Percentiles rank a stretch among this genome's conserved stretches.
These are phyloP conservation scores for Diplodus puntazzo DNA, from an alignment of 2,797 vertebrate genomes.

Conservation along the genomic window DNA sequence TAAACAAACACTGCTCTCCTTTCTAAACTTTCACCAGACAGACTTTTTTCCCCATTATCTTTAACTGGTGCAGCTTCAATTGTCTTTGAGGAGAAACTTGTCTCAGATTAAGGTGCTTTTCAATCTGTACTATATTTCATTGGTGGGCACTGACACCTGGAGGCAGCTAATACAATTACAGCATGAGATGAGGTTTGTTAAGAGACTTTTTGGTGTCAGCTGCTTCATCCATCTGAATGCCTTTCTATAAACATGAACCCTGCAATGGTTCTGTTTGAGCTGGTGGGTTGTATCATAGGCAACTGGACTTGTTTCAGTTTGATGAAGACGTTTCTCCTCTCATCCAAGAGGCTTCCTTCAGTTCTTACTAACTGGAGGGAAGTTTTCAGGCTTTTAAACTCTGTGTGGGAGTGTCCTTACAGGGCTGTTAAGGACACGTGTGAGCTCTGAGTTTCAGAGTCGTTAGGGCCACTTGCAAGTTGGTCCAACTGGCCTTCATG, in stretches of 20 bases:
- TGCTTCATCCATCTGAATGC: background rate
- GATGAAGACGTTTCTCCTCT: too few species aligned
- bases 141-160: constrained; percentile 55
- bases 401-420: too few species aligned
- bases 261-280: background rate
- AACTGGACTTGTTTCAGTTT: too few species aligned
- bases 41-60: background rate
- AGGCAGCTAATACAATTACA: constrained; percentile 45
- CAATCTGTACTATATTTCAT: background rate
- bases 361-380: too few species aligned
- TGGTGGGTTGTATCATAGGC: too few species aligned
- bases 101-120: background rate
- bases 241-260: background rate
- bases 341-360: too few species aligned
- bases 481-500: too few species aligned
- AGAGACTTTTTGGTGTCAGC: background rate
- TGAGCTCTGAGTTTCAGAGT: too few species aligned
- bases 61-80: fast-evolving
- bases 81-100: background rate
- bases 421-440: too few species aligned
- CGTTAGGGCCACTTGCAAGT: too few species aligned
- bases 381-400: too few species aligned
- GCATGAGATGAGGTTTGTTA: background rate
- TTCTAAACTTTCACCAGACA: background rate
- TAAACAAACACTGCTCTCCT: constrained; percentile 16